phyloP scores from a whole-genome alignment of 2,797 vertebrate genomes.

The Peromyscus melanophrys region DNA sequence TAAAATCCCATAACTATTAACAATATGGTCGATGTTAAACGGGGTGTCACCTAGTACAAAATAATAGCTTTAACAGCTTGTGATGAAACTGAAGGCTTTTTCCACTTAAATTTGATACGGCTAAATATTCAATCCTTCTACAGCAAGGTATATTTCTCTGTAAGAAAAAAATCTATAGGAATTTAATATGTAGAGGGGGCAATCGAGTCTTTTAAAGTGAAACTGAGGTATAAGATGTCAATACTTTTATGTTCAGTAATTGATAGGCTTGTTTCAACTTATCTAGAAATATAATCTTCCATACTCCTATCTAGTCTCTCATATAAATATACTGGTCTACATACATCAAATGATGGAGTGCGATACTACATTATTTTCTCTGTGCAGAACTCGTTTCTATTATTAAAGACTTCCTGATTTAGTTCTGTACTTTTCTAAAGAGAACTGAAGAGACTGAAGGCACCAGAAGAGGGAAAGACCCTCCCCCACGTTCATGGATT shows the following conservation, averaged over 20 bases:
- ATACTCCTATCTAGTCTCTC: slow-evolving; percentile 67
- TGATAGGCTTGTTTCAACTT: slow-evolving; percentile 81
- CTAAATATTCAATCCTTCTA: slow-evolving; percentile 89
- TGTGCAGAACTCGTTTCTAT: background rate
- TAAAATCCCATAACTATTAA: slow-evolving; percentile 95
- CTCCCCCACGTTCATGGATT: background rate
- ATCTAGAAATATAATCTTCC: slow-evolving; percentile 78
- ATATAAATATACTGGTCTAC: slow-evolving; percentile 60
- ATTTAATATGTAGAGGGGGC: slow-evolving; percentile 86
- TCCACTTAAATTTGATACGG: slow-evolving; percentile 87
- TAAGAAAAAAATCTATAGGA: slow-evolving; percentile 85
- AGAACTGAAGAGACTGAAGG: background rate
- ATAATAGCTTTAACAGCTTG: slow-evolving; percentile 94
- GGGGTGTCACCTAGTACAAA: slow-evolving; percentile 93
- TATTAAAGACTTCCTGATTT: background rate
- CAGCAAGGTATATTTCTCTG: slow-evolving; percentile 88
- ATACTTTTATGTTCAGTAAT: slow-evolving; percentile 86
- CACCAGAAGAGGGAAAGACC: background rate
- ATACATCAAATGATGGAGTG: slow-evolving; percentile 69
- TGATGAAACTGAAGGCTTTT: slow-evolving; percentile 89
- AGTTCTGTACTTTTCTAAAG: slow-evolving; percentile 42
- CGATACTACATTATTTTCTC: slow-evolving; percentile 48
- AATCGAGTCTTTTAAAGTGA: slow-evolving; percentile 88
- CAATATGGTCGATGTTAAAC: slow-evolving; percentile 94
- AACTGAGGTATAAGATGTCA: slow-evolving; percentile 83